Percentiles rank a stretch among this genome's conserved stretches.
Conservation (phyloP, 2,888 invertebrate species). For the Andrena marginata region DNA sequence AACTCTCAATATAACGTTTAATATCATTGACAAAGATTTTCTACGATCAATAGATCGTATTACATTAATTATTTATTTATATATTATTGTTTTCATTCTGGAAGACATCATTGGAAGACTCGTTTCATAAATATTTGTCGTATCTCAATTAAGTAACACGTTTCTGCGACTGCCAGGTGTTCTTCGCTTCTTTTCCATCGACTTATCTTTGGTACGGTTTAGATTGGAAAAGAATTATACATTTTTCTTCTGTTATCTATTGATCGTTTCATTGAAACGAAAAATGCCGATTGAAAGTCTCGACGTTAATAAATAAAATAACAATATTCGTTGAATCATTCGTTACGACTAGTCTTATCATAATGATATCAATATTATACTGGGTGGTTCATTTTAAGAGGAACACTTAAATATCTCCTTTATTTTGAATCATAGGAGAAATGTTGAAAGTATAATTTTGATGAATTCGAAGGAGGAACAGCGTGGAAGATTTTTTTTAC, state of each 20-base stretch:
- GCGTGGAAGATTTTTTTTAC: too few relatives aligned
- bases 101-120: constrained; percentile 82
- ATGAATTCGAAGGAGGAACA: too few relatives aligned
- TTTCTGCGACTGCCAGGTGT: constrained; percentile 48
- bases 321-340: too few relatives aligned
- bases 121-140: constrained; percentile 70
- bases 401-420: too few relatives aligned
- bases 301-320: background rate
- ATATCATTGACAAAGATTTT: constrained; percentile 71
- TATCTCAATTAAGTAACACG: constrained; percentile 59
- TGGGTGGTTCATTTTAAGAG: too few relatives aligned
- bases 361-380: too few relatives aligned
- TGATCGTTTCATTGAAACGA: background rate
- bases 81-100: constrained; percentile 67
- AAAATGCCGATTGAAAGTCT: background rate
- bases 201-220: background rate
- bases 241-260: background rate
- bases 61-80: constrained; percentile 55
- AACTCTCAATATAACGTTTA: constrained; percentile 70
- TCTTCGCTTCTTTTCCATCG: background rate
- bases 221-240: background rate
- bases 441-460: too few relatives aligned
- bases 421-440: too few relatives aligned
- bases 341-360: too few relatives aligned
- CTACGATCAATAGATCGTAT: constrained; percentile 66